Evolutionary conservation across 2,888 invertebrate species (phyloP).

Genomic region (Heliconius hortense): DNA sequence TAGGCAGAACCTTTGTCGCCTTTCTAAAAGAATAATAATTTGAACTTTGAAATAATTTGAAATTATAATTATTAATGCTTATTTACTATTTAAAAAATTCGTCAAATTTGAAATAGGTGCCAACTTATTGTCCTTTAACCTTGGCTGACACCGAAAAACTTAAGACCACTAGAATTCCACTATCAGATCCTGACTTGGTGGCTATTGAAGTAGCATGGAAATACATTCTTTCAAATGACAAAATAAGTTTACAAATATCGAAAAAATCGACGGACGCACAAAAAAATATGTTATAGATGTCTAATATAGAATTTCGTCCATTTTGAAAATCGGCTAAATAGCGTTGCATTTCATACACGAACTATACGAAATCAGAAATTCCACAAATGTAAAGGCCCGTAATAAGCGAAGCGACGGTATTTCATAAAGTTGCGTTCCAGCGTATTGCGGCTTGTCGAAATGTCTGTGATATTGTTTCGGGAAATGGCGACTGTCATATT

Average conservation of each 20-base stretch:
- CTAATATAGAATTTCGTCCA: not conserved
- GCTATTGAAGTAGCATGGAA: not conserved
- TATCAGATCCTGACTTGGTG: not conserved
- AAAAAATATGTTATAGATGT: not conserved
- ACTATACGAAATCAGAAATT: constrained; percentile 14
- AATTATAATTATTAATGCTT: not conserved
- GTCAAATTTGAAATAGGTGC: not conserved
- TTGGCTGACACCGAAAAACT: too few relatives aligned
- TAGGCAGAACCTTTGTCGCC: too few relatives aligned
- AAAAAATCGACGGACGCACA: not conserved
- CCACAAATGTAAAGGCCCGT: constrained; percentile 20
- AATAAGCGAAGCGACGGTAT: constrained; percentile 27
- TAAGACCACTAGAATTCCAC: too few relatives aligned
- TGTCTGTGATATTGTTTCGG: constrained; percentile 13
- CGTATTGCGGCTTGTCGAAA: constrained; percentile 1
- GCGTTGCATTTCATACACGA: constrained; percentile 2
- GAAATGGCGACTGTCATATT: not conserved
- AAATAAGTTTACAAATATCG: not conserved
- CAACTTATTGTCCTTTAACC: too few relatives aligned
- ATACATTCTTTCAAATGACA: not conserved
- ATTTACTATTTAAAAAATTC: not conserved
- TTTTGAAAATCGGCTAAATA: not conserved
- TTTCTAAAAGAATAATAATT: not conserved
- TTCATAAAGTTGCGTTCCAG: constrained; percentile 20
- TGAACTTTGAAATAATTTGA: not conserved